Base-by-base conservation (phyloP, 30 jellyfish, hydroid and myxozoan species). In the Hydra vulgaris region DNA sequence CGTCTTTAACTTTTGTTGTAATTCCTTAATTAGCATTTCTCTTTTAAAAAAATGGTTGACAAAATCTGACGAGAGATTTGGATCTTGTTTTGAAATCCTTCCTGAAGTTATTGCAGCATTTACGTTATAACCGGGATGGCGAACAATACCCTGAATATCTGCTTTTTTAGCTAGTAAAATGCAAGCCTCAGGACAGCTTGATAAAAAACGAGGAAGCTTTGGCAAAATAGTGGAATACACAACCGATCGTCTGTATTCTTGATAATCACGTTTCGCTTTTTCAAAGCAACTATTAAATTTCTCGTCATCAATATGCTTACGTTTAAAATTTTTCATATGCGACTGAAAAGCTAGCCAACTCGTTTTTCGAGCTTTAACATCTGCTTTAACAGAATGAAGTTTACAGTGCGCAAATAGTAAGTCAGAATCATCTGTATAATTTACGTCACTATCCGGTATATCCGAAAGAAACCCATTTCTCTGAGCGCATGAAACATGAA, bases 401-500 rank as follows among this genome's bases (percentile, higher is more conserved):
- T 80, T 87, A 83, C 98, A 92, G 77, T 92, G 98, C 17, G 98
- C 98, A 74, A 69, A 92, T 70, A 92, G 78, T 21, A 92, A 93
- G 27, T 92, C 98, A 15, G 95, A 92, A 54, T 68, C 89, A 52
- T 84, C 87, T 55, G 87, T 95, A 26, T 92, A 94, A 61, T 80
- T 84, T 16, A 88, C 18, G 53, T 81, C 89, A 8, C 87, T 95
- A 27, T 91, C 93, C 22, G 98, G 98, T 17, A 84, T 83, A 21
- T 92, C 98, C 0, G 96, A 87, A 21, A 92, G 87, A 78, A 92
- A 80, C 25, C 98, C 98, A 73, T 92, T 74, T 54, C 70, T 74
- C 68, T 92, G 98, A 19, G 96, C 98, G 81, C 98, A 92, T 53
- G 89, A 54, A 17, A 86, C 98, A 87, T 92, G 98, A 72, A 92